Evolutionary conservation across 1,140 invertebrate genomes (phyloP).

Genomic region (Caenorhabditis inopinata): DNA sequence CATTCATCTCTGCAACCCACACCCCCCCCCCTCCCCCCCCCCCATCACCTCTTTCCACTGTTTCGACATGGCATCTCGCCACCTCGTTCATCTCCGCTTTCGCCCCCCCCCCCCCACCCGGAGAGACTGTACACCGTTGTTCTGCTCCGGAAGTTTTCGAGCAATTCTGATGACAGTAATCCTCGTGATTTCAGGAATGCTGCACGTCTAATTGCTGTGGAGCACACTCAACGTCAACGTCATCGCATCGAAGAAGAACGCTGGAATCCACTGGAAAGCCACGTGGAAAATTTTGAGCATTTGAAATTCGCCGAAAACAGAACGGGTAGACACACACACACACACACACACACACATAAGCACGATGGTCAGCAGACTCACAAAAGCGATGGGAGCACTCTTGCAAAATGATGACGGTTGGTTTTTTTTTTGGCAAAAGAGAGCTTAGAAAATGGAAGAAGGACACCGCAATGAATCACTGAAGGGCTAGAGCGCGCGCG

Average conservation of each 20-base stretch:
- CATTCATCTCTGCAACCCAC: no score
- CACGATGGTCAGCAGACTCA: constrained; percentile 12
- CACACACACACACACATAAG: neutral
- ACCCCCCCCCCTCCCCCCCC: no score
- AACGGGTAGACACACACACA: neutral
- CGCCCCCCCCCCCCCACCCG: no score
- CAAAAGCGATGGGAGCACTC: constrained; percentile 19
- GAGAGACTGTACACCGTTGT: no score
- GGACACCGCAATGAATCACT: no score
- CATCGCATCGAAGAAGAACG: no score
- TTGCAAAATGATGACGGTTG: neutral
- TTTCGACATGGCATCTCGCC: no score
- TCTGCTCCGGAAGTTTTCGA: no score
- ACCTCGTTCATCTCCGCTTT: no score
- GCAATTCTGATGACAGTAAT: no score
- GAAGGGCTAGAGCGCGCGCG: no score
- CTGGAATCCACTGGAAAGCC: neutral
- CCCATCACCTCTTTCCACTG: no score
- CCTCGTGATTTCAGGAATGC: neutral
- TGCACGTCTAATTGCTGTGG: constrained; percentile 13
- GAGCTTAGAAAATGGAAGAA: neutral
- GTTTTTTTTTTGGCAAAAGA: neutral
- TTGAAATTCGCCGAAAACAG: neutral
- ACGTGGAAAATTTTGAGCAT: neutral
- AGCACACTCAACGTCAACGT: neutral